Conservation (phyloP, 2,797 vertebrate genomes). For the Ataeniobius toweri region DNA sequence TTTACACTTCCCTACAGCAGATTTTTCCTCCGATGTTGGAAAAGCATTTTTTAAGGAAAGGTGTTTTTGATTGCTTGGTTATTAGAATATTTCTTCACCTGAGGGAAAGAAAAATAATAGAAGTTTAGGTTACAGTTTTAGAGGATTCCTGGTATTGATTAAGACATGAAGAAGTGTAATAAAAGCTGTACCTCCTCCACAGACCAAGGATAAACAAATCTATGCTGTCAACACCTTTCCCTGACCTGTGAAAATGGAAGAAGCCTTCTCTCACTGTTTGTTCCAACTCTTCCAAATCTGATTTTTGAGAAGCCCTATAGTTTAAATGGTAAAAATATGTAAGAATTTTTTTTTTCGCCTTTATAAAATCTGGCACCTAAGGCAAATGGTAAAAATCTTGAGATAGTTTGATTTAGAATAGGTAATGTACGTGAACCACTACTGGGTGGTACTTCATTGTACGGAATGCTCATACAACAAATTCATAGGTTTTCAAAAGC, state of each 20-base stretch:
- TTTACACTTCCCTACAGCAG: slow-evolving; percentile 32
- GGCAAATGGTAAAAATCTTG: not conserved
- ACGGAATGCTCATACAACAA: too few relatives aligned
- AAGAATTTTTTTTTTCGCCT: not conserved
- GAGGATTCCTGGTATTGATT: not conserved
- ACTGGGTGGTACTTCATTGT: too few relatives aligned
- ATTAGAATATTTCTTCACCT: slow-evolving; percentile 5
- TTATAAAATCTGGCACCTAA: not conserved
- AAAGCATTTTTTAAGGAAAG: slow-evolving; percentile 21
- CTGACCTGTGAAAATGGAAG: not conserved
- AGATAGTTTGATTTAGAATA: too few relatives aligned
- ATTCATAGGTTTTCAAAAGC: too few relatives aligned
- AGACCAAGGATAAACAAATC: not conserved
- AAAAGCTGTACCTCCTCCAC: not conserved
- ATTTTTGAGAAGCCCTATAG: not conserved
- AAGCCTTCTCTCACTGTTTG: not conserved
- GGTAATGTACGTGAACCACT: too few relatives aligned
- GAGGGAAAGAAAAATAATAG: not conserved
- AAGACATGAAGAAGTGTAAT: not conserved
- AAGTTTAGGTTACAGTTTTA: not conserved
- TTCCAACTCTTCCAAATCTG: not conserved
- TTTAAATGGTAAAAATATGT: not conserved
- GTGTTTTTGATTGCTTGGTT: slow-evolving; percentile 32
- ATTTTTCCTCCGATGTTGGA: slow-evolving; percentile 4
- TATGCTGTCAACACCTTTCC: not conserved